Base-by-base conservation (phyloP, 2,888 invertebrate species). In the Acronicta alni region DNA sequence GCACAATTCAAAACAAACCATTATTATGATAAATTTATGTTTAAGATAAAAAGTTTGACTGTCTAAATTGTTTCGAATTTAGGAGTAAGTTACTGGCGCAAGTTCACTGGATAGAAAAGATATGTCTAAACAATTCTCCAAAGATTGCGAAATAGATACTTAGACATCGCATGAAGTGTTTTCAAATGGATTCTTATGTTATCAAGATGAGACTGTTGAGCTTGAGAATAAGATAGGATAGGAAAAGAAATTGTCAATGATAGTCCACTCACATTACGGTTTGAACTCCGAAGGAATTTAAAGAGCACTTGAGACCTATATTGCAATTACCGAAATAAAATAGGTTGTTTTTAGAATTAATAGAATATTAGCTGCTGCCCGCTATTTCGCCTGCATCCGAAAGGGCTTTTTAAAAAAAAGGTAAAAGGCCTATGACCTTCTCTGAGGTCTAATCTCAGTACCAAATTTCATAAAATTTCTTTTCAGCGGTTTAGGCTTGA, bases 151-250 rank as follows among this genome's bases (percentile, higher is more conserved):
- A 81, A 79, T 79, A 80, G 78, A 75, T 76, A 81, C 79, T 77
- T 64, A 79, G 72, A 73, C 79, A 78, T 78, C 79, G 79, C 84
- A 85, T 84, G 80, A 85, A 86, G 81, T 82, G 81, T 82, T 84
- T 82, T 81, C 70, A 80, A 83, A 81, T 79, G 80, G 79, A 78
- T 71, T 62, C 57, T 71, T 75, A 39, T 32, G 54, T 56, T 57
- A 71, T 67, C 67, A 48, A 62, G 67, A 70, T 63, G 44, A 35
- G 49, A 44, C 51, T 57, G 55, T 54, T 58, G 38, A 61, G 57
- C 53, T 60, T 55, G n/a, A 43, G 41, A 39, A 58, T 38, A 41
- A 57, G 53, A 66, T 54, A 45, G 32, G 15, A 45, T 6, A 15
- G 18, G 14, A 47, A 43, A 48, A 35, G n/a, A 15, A 15, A 1